These are phyloP conservation scores for Galeopsomyia nigrocyanea DNA, from an alignment of 2,888 invertebrate genomes.

Conservation along the genomic window DNA sequence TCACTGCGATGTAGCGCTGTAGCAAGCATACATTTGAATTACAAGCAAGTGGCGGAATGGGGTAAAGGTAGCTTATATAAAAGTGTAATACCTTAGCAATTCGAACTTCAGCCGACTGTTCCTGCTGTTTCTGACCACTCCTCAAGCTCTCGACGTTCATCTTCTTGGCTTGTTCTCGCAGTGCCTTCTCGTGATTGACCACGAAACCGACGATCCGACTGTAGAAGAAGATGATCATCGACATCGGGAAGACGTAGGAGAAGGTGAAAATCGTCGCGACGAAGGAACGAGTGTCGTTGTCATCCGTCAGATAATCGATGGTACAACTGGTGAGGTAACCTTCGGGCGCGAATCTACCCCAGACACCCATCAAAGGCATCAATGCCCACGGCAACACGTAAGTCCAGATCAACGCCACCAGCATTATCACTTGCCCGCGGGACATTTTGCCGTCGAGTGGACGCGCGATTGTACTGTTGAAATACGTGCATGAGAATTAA, in stretches of 20 bases:
- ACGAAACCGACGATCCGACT: constrained; percentile 78
- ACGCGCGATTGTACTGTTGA: constrained; percentile 80
- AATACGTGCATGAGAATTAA: too few species aligned
- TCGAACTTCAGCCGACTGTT: constrained; percentile 77
- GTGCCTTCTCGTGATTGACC: constrained; percentile 76
- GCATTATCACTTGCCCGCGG: constrained; percentile 82
- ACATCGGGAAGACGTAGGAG: constrained; percentile 78
- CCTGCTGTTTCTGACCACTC: constrained; percentile 73
- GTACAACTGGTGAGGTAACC: constrained; percentile 83
- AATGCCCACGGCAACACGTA: constrained; percentile 87
- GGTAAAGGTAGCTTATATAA: constrained; percentile 88
- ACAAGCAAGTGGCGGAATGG: too few species aligned
- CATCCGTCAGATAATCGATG: constrained; percentile 79
- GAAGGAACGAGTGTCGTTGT: constrained; percentile 76
- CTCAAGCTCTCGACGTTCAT: constrained; percentile 84
- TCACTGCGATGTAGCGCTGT: too few species aligned
- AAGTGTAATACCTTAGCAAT: constrained; percentile 81
- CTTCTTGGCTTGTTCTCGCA: constrained; percentile 80
- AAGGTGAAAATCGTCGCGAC: constrained; percentile 77
- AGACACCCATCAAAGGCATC: constrained; percentile 84
- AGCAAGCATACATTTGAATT: too few species aligned
- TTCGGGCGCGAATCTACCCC: constrained; percentile 90
- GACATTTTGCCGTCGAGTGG: constrained; percentile 88
- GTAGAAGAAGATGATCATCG: constrained; percentile 76
- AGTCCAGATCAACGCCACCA: constrained; percentile 81